Evolutionary conservation across 2,113 vertebrate genomes (phyloP).

Genomic region (Rhadina sibilatrix): DNA sequence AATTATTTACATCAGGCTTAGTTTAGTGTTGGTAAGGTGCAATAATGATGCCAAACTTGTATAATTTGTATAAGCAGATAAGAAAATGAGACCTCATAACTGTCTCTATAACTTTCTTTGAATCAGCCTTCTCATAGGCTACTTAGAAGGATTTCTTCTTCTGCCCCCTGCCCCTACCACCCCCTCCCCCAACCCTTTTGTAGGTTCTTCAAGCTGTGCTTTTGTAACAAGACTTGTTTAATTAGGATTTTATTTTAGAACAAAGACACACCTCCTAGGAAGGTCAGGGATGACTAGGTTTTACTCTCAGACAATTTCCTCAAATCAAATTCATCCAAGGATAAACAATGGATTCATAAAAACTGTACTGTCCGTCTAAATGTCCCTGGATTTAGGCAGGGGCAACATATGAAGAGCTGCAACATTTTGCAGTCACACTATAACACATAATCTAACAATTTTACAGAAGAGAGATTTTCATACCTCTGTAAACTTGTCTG

Average conservation of each 20-base stretch:
- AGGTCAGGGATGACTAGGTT: neutral
- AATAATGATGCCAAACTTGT: neutral
- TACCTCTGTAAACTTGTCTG: neutral
- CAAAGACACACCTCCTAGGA: neutral
- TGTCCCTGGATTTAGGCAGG: neutral
- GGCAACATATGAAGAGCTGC: neutral
- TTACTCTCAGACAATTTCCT: neutral
- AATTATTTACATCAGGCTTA: neutral
- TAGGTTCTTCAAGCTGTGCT: neutral
- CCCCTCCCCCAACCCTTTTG: rapidly evolving
- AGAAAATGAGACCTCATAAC: neutral
- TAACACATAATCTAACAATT: neutral
- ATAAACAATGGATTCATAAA: neutral
- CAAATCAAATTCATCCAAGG: neutral
- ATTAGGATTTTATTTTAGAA: neutral
- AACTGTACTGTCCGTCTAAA: neutral
- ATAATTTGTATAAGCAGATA: neutral
- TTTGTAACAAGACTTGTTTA: neutral
- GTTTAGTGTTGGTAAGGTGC: neutral
- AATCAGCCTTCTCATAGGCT: neutral
- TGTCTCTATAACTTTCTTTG: neutral
- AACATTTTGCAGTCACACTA: neutral
- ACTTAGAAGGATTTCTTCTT: neutral
- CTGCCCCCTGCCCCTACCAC: too few species aligned
- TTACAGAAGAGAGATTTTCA: neutral